Evolutionary conservation across 2,888 invertebrate genomes (phyloP).

Genomic region (Lasioglossum calceatum): DNA sequence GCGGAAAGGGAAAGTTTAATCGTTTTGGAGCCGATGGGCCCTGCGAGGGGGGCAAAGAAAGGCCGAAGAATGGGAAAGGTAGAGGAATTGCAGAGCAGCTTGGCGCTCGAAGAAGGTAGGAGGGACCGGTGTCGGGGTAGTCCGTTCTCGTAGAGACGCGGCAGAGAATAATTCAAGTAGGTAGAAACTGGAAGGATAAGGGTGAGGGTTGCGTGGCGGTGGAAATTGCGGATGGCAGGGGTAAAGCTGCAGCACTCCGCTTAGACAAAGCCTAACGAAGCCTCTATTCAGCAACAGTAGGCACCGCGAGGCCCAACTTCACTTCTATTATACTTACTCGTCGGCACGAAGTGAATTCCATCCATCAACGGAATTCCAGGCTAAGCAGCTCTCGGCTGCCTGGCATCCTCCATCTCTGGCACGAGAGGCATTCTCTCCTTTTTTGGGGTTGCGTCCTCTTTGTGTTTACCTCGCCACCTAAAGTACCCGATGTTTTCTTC

Average conservation of each 20-base stretch:
- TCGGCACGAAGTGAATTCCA: constrained; percentile 72
- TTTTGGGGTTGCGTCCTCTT: constrained; percentile 57
- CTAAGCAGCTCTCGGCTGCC: constrained; percentile 67
- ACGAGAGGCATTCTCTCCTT: constrained; percentile 60
- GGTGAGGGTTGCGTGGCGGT: constrained; percentile 50
- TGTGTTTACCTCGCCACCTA: constrained; percentile 51
- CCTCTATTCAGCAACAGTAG: constrained; percentile 77
- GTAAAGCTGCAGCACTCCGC: constrained; percentile 70
- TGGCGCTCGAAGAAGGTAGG: neutral
- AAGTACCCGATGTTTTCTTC: constrained; percentile 35
- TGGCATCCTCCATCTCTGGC: constrained; percentile 51
- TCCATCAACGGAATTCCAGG: constrained; percentile 71
- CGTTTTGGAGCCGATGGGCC: neutral
- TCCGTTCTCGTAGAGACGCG: constrained; percentile 45
- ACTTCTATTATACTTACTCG: constrained; percentile 75
- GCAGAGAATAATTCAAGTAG: constrained; percentile 74
- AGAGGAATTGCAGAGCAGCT: constrained; percentile 3
- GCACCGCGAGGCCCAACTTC: constrained; percentile 74
- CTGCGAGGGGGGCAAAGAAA: neutral
- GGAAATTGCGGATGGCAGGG: constrained; percentile 55
- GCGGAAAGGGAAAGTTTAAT: neutral
- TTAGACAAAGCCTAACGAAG: constrained; percentile 78
- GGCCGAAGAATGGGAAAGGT: neutral
- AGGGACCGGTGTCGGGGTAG: constrained; percentile 14
- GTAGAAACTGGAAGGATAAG: constrained; percentile 58